Evolutionary conservation across 2,888 invertebrate species (phyloP), one percentile per base, ranked within the genome.

Genomic region (Andrena hattorfiana): DNA sequence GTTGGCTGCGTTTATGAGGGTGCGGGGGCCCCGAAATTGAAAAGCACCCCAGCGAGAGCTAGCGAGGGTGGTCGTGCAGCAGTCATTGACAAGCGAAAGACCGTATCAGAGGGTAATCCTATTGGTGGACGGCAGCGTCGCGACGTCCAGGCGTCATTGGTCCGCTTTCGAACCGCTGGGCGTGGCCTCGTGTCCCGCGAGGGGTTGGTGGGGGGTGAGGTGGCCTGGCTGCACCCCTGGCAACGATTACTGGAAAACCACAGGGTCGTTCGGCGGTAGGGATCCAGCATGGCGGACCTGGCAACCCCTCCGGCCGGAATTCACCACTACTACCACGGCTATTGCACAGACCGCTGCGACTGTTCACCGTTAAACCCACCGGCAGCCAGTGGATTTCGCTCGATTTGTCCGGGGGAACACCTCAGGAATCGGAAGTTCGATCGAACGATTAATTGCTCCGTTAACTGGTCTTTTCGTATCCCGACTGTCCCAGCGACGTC

Each of bases 81-180:
- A 90, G 90, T 92, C 90, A 89, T 91, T 90, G 92, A 92, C 92
- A 93, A 92, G 90, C 92, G 93, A 93, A 94, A 94, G 93, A 93
- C 90, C 94, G 94, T 92, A 93, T 94, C 94, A 94, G 94, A 94
- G 92, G 93, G 93, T 94, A 94, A 94, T 94, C 94, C 94, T 93
- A 94, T 94, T 93, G 94, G 94, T 92, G 93, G 93, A 93, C 90
- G 92, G 91, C 89, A 91, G 91, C 91, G 90, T 93, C 93, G 93
- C 92, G 92, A 92, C 88, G 90, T 94, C 90, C 90, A 80, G 87
- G 83, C 89, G 90, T 91, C 91, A 94, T 94, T 94, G 94, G 94
- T 91, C 88, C 89, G 86, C 83, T 80, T 77, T 66, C 83, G 87
- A 84, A 83, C 64, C 76, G 16, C 68, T 82, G 91, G 93, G 94